Evolutionary conservation across 2,797 vertebrate species (phyloP).

Genomic region (Spinibarbus caldwelli): DNA sequence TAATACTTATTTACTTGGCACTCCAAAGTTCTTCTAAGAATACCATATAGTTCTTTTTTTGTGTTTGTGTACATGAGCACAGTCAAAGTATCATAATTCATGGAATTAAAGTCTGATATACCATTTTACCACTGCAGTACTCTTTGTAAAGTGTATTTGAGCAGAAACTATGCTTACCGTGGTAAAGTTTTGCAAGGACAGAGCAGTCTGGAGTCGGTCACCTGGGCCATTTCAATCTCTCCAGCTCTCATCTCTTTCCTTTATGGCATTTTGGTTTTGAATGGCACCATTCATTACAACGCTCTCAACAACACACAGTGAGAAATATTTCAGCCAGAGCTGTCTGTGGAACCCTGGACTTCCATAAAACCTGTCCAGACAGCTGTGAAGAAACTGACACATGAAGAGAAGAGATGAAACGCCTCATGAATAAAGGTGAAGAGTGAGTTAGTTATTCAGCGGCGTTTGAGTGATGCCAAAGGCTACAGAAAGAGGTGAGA

Average conservation of each 20-base stretch:
- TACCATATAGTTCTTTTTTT: too few species aligned
- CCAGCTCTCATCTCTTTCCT: constrained; percentile 3
- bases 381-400: constrained; percentile 62
- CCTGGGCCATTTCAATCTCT: constrained; percentile 12
- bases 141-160: background rate
- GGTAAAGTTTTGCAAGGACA: constrained; percentile 31
- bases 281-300: constrained; percentile 48
- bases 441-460: constrained; percentile 54
- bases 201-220: background rate
- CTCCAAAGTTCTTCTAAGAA: too few species aligned
- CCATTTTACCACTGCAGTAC: background rate
- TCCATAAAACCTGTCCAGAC: constrained; percentile 56
- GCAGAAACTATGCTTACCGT: background rate
- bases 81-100: background rate
- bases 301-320: constrained; percentile 26
- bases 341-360: constrained; percentile 40
- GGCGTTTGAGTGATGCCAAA: constrained; percentile 50
- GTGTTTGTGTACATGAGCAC: too few species aligned
- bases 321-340: constrained; percentile 46
- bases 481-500: constrained; percentile 51
- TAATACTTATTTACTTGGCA: too few species aligned
- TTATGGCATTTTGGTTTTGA: constrained; percentile 48
- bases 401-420: constrained; percentile 56
- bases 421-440: constrained; percentile 59
- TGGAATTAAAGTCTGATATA: background rate